phyloP scores from a whole-genome alignment of 2,797 vertebrate species.

The Avahi laniger region DNA sequence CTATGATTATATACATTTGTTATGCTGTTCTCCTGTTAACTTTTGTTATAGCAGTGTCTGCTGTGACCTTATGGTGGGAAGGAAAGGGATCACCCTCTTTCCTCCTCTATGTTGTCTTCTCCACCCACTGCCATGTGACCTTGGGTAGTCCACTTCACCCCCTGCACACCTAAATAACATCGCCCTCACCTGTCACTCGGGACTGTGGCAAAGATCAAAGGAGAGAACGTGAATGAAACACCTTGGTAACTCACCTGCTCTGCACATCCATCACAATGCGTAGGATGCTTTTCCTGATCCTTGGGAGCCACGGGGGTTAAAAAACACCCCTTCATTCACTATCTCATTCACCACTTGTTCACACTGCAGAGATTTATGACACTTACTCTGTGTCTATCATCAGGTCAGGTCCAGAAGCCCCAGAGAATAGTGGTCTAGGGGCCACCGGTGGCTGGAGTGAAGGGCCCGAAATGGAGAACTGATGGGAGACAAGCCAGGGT shows the following conservation, averaged over 20 bases:
- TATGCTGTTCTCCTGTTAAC: not conserved
- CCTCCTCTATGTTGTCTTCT: not conserved
- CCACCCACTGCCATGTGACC: not conserved
- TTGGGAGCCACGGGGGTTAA: not conserved
- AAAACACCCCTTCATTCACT: not conserved
- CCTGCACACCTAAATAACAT: not conserved
- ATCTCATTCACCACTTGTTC: not conserved
- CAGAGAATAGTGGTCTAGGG: not conserved
- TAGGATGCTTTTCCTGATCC: not conserved
- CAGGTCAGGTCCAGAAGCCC: not conserved
- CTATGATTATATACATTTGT: not conserved
- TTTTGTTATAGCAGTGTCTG: not conserved
- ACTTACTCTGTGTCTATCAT: not conserved
- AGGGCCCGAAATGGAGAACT: not conserved
- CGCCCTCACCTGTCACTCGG: not conserved
- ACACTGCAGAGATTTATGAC: not conserved
- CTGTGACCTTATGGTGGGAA: not conserved
- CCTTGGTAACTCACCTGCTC: not conserved
- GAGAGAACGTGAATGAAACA: not conserved
- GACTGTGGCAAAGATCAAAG: not conserved
- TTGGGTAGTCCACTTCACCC: not conserved
- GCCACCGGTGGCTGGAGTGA: not conserved
- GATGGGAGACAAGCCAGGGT: not conserved
- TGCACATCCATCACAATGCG: too few relatives aligned
- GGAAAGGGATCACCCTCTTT: not conserved